Evolutionary conservation across 2,113 vertebrate genomes (phyloP).

Genomic region (Nothoprocta pentlandii): DNA sequence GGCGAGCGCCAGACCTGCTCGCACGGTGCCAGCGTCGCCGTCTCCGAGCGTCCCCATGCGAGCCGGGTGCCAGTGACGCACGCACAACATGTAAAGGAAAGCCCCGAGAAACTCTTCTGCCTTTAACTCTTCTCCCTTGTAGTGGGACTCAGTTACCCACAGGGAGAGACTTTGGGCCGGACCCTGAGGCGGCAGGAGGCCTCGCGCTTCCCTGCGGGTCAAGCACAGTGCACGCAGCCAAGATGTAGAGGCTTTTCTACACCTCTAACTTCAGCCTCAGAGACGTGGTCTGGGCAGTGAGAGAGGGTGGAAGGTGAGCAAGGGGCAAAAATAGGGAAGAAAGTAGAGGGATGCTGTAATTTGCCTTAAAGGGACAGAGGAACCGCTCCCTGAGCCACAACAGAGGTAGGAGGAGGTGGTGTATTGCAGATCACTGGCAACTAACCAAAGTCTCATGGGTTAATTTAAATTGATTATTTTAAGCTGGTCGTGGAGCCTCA

Average conservation of each 20-base stretch:
- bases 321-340: neutral
- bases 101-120: neutral
- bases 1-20: neutral
- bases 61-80: neutral
- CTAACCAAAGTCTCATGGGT: neutral
- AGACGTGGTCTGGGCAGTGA: neutral
- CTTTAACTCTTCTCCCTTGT: no score
- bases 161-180: neutral
- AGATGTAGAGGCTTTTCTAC: neutral
- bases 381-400: neutral
- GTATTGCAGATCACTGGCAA: neutral
- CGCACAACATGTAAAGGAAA: no score
- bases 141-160: slow-evolving; percentile 1
- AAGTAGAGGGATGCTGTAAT: neutral
- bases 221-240: neutral
- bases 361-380: neutral
- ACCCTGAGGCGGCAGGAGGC: neutral
- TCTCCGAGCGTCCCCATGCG: rapidly evolving
- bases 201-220: neutral
- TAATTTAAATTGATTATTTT: neutral
- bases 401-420: neutral
- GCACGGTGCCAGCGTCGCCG: neutral
- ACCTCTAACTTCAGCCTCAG: neutral
- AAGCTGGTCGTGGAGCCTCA: neutral
- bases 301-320: neutral